Conservation (phyloP, 2,113 vertebrate species). For the Dermatemys mawii region DNA sequence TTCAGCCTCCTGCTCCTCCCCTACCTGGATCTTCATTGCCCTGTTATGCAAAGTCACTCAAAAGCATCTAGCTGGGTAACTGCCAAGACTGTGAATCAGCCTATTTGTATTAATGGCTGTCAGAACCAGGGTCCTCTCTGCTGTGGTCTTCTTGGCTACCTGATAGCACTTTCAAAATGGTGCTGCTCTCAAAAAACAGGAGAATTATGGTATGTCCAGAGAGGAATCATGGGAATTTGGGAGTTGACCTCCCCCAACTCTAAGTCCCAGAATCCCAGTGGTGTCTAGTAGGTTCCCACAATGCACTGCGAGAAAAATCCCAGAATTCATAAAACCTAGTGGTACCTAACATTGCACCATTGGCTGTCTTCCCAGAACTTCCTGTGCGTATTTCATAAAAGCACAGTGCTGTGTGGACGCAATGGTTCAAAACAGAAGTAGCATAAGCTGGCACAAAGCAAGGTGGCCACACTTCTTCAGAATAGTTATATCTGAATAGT, state of each 20-base stretch:
- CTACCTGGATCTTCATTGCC: neutral
- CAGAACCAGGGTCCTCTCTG: neutral
- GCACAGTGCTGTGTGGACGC: neutral
- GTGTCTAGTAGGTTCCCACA: neutral
- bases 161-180: neutral
- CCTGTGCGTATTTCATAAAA: neutral
- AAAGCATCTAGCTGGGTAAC: neutral
- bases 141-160: neutral
- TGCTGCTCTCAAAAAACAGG: neutral
- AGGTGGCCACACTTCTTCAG: fast-evolving
- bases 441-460: neutral
- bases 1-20: neutral
- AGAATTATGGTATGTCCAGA: neutral
- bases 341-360: neutral
- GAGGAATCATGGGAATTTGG: neutral
- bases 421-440: neutral
- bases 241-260: neutral
- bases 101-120: neutral
- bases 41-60: neutral
- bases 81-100: neutral
- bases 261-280: neutral
- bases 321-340: neutral
- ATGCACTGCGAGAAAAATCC: neutral
- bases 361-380: neutral
- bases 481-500: neutral